Base-by-base conservation (phyloP, 2,797 vertebrate genomes). In the Tarsius wallacei region DNA sequence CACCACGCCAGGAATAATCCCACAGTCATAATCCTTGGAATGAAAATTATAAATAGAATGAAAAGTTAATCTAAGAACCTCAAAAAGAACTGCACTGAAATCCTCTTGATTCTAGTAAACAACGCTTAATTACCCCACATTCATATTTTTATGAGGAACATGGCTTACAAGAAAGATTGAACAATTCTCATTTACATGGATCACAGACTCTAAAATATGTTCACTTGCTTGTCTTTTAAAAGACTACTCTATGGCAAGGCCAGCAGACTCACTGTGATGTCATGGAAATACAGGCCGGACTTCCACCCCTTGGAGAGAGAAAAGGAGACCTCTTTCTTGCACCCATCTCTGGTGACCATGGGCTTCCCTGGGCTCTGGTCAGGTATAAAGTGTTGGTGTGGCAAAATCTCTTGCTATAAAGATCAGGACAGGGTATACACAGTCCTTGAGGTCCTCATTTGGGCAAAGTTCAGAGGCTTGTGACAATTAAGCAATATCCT, bases 351-450 rank as follows among this genome's bases (percentile, higher is more conserved):
- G 87, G 98, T 94, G 22, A 98, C 96, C 17, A 91, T 55, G 33
- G 70, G 82, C 70, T 97, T 98, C 63, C 99, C 99, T 26, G 98
- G 99, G 93, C 99, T 99, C 93, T 99, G 99, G 96, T 99, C 99
- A 36, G 99, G 99, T 99, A 90, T 98, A 99, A 21, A 99, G 98
- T 33, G 99, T 99, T 19, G 99, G 99, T 9, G 99, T 99, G 49
- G 99, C 99, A 98, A 99, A 99, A 98, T 99, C 99, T 84, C 99
- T 99, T 3, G 99, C 99, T 99, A 99, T 99, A 68, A 99, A 95
- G 98, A 99, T 99, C 99, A 99, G 99, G 97, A 99, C 99, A 84
- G 99, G 95, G 36, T 99, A 99, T 6, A 99, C 99, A 98, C 99
- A 99, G 82, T 97, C 99, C 98, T 99, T 99, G 97, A 99, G 99